A percentile compares a stretch with the other conserved stretches of the same genome.
Conservation (phyloP, 2,888 invertebrate genomes). For the Platynereis dumerilii region DNA sequence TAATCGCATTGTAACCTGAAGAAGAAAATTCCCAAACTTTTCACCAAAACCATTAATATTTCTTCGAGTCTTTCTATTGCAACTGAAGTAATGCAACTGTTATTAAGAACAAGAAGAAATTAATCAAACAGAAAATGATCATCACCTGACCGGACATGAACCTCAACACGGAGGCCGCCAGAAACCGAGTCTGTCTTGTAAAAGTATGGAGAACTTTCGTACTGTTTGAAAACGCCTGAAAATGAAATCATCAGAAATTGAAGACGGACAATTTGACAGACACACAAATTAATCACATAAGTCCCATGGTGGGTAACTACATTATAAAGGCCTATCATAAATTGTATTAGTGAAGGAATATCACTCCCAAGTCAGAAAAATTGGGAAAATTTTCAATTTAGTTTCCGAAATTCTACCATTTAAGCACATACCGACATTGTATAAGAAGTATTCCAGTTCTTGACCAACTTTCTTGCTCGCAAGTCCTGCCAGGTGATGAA, state of each 20-base stretch:
- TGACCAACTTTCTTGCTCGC: constrained; percentile 74
- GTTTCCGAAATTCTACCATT: too few relatives aligned
- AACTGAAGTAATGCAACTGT: too few relatives aligned
- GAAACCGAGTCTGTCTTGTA: constrained; percentile 80
- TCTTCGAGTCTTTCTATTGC: too few relatives aligned
- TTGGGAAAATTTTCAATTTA: too few relatives aligned
- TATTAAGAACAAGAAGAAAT: too few relatives aligned
- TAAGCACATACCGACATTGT: constrained; percentile 69
- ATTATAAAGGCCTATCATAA: too few relatives aligned
- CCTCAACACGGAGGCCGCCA: constrained; percentile 83
- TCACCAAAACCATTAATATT: neutral
- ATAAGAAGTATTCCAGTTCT: constrained; percentile 79
- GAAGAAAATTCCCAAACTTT: constrained; percentile 11
- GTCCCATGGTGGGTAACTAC: too few relatives aligned
- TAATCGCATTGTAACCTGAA: constrained; percentile 78
- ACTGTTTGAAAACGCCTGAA: constrained; percentile 71
- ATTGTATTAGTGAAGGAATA: too few relatives aligned
- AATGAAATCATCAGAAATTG: constrained; percentile 38
- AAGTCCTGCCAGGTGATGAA: constrained; percentile 92
- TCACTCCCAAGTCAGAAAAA: too few relatives aligned
- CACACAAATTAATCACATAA: too few relatives aligned
- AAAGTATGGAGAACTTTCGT: constrained; percentile 76
- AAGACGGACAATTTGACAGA: too few relatives aligned
- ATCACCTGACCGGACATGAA: constrained; percentile 86
- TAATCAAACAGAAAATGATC: too few relatives aligned